Base-by-base conservation (phyloP, 1,140 invertebrate genomes). In the Aphelenchoides fujianensis region DNA sequence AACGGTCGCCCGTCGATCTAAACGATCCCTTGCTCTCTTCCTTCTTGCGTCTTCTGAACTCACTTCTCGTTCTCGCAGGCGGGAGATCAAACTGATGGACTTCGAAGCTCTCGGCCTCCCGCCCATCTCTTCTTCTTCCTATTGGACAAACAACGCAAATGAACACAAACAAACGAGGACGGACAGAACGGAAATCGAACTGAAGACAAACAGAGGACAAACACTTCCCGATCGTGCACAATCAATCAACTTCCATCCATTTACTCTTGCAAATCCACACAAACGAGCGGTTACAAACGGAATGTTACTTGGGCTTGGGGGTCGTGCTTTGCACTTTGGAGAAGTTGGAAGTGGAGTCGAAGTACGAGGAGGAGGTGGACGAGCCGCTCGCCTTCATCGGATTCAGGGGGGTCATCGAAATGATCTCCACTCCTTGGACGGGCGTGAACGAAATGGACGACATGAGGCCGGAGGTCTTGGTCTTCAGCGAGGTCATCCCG, bases 381-480 rank as follows among this genome's bases (percentile, higher is more conserved):
- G 54, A 54, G n/a, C 69, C 76, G 3, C 54, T 5, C 27, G 71
- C 23, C 23, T 73, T 68, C 2, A 54, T 74, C 55, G 31, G 30
- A 19, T 76, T 62, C 23, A 68, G 28, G 28, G 76, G 75, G 9
- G 70, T 79, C 27, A 28, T 31, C 27, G 23, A 71, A 32, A 78
- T 69, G 37, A 83, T 82, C 59, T 83, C 82, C 3, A 84, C 54
- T 12, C 82, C 82, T 48, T 84, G 79, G 2, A 83, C 54, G 1
- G 82, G 82, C 3, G 82, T 83, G 66, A 84, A 84, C 1, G 82
- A 76, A 32, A 83, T 74, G 2, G 70, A 72, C 3, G 83, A 84
- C 0, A 69, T 72, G 0, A 81, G 83, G 9, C 82, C 82, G 12
- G 74, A 48, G 31, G 52, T 54, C 19, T 77, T 79, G 23, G 69